phyloP scores from a whole-genome alignment of 2,797 vertebrate species.

The Hypotaenidia philippensis region DNA sequence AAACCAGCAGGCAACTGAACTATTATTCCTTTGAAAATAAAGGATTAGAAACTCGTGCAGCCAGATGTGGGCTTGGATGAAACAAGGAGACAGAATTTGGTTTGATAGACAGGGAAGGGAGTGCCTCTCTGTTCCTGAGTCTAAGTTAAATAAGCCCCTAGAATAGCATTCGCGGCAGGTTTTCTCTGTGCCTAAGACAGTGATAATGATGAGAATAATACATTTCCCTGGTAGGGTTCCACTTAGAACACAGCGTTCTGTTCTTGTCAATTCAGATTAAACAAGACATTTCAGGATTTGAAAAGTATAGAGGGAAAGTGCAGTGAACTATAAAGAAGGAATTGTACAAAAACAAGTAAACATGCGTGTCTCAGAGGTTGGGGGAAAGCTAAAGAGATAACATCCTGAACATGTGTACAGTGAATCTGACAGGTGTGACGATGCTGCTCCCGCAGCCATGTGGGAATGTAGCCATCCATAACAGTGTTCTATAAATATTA shows the following conservation, averaged over 20 bases:
- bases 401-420: not conserved
- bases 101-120: conserved; percentile 32
- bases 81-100: not conserved
- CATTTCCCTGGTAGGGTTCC: conserved; percentile 62
- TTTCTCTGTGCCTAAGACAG: conserved; percentile 37
- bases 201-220: conserved; percentile 59
- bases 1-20: not conserved
- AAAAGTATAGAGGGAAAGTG: conserved; percentile 33
- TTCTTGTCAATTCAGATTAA: conserved; percentile 72
- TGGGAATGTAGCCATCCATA: not conserved
- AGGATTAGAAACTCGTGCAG: not conserved
- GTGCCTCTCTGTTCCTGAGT: not conserved
- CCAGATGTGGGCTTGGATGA: not conserved
- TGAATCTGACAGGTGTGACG: not conserved
- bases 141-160: conserved; percentile 35
- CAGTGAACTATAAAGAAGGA: not conserved
- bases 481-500: not conserved
- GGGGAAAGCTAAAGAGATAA: not conserved
- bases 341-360: conserved; percentile 4
- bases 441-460: not conserved
- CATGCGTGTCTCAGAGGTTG: not conserved
- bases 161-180: not conserved
- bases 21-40: conserved; percentile 25
- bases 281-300: conserved; percentile 43
- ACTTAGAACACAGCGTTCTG: conserved; percentile 66